These are phyloP conservation scores for Eulemur rufifrons DNA, from an alignment of 2,113 vertebrate genomes.

Conservation along the genomic window DNA sequence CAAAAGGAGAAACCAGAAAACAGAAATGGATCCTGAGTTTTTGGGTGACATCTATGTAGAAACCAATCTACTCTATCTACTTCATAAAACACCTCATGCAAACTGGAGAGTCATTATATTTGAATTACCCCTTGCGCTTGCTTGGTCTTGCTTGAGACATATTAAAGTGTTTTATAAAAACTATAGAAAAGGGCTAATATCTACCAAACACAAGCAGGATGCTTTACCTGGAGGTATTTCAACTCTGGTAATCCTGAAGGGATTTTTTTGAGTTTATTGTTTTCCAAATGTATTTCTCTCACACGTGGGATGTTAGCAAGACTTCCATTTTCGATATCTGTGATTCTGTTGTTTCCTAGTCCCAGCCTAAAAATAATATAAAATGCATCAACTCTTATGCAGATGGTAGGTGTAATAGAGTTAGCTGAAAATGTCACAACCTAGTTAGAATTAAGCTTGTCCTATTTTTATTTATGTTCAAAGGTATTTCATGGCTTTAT, in stretches of 20 bases:
- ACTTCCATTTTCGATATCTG: constrained; percentile 95
- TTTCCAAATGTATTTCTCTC: constrained; percentile 94
- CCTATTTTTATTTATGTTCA: not conserved
- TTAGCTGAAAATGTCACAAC: constrained; percentile 1
- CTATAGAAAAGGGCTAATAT: not conserved
- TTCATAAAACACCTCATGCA: not conserved
- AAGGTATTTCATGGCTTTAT: not conserved
- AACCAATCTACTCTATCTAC: not conserved
- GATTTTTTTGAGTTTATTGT: constrained; percentile 94
- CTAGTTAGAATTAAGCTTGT: not conserved
- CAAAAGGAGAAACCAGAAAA: not conserved
- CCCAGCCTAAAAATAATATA: constrained; percentile 88
- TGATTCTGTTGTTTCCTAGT: constrained; percentile 95
- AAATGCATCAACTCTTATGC: constrained; percentile 49
- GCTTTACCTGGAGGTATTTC: constrained; percentile 94
- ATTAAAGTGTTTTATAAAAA: not conserved
- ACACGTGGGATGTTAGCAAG: constrained; percentile 90
- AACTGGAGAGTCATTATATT: not conserved
- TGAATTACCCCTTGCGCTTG: not conserved
- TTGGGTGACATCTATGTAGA: not conserved
- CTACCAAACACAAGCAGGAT: not conserved
- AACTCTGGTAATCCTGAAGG: constrained; percentile 91
- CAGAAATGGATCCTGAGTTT: not conserved
- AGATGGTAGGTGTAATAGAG: not conserved
- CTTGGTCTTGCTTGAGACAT: not conserved